These are phyloP conservation scores for Lepilemur ruficaudatus DNA, from an alignment of 2,797 vertebrate genomes.

Conservation along the genomic window DNA sequence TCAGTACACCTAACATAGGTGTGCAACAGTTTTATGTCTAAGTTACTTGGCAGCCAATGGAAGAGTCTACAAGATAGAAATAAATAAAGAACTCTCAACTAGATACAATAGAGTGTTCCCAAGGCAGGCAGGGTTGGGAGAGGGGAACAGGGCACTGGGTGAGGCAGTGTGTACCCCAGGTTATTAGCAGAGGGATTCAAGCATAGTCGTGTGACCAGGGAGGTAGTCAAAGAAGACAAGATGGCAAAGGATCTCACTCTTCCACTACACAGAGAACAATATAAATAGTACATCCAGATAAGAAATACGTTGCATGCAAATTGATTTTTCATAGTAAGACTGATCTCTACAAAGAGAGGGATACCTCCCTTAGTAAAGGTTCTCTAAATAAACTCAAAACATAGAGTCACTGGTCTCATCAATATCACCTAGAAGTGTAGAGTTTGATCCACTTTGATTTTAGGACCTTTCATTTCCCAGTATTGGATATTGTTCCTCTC, in stretches of 20 bases:
- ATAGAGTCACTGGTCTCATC: not conserved
- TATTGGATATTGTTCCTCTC: not conserved
- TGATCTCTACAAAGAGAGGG: not conserved
- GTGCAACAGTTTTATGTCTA: not conserved
- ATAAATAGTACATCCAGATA: not conserved
- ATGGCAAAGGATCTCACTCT: accelerated
- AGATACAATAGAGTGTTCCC: not conserved
- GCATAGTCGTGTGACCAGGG: not conserved
- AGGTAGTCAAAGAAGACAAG: not conserved
- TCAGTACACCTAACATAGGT: not conserved
- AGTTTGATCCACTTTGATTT: not conserved
- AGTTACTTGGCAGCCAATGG: not conserved
- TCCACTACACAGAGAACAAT: not conserved
- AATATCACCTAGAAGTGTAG: not conserved
- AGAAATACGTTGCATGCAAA: not conserved
- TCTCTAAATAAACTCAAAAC: not conserved
- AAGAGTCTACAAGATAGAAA: not conserved
- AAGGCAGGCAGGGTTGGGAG: accelerated
- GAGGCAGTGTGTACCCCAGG: not conserved
- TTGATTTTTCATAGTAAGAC: not conserved
- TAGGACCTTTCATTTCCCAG: not conserved
- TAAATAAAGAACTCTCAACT: not conserved
- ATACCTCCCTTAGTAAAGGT: not conserved
- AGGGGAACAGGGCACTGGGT: accelerated
- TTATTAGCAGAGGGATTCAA: not conserved